These are phyloP conservation scores for Eudemis profundana DNA, from an alignment of 2,888 invertebrate genomes.

Conservation along the genomic window DNA sequence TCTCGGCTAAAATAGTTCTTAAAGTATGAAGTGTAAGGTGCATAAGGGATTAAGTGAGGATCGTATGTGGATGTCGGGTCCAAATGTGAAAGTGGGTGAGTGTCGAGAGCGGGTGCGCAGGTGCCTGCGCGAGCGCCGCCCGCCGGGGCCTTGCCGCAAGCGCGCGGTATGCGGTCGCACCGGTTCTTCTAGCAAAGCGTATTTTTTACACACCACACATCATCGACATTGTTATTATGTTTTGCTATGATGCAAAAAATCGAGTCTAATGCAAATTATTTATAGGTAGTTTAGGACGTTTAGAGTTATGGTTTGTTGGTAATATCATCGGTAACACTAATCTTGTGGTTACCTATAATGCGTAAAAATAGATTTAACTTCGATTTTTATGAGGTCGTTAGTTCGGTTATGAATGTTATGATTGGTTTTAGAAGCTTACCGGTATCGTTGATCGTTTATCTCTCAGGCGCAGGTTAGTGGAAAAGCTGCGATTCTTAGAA, in stretches of 20 bases:
- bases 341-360: neutral
- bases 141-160: constrained; percentile 78
- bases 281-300: constrained; percentile 27
- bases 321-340: neutral
- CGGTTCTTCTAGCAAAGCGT: constrained; percentile 83
- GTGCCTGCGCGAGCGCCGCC: constrained; percentile 64
- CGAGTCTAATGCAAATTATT: constrained; percentile 55
- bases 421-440: neutral
- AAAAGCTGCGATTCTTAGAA: constrained; percentile 10
- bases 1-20: constrained; percentile 33
- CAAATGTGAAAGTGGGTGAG: constrained; percentile 71
- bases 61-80: constrained; percentile 50
- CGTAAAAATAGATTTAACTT: neutral
- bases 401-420: neutral
- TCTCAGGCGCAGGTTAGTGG: constrained; percentile 6
- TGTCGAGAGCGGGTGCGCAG: constrained; percentile 50
- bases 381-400: neutral
- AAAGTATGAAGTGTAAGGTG: constrained; percentile 32
- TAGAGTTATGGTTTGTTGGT: constrained; percentile 19
- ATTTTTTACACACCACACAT: constrained; percentile 83
- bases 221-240: constrained; percentile 82
- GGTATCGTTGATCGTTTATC: constrained; percentile 1
- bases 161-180: constrained; percentile 83
- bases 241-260: constrained; percentile 80
- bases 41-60: constrained; percentile 37